Evolutionary conservation across 2,797 vertebrate species (phyloP).

Genomic region (Hydrolagus colliei): DNA sequence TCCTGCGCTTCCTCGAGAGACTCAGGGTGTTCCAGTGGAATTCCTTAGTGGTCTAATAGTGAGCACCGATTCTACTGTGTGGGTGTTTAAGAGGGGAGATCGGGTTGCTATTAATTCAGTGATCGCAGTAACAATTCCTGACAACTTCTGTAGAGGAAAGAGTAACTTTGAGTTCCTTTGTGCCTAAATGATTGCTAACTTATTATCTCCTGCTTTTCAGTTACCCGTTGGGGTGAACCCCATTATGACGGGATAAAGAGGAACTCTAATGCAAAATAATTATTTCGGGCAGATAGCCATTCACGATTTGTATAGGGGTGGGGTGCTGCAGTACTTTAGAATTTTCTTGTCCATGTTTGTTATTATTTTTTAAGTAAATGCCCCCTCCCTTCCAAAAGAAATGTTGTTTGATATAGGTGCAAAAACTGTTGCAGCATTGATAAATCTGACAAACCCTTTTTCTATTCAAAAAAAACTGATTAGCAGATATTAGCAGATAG

Average conservation of each 20-base stretch:
- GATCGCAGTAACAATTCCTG: not conserved
- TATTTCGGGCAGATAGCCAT: not conserved
- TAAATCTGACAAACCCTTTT: not conserved
- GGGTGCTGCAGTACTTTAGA: not conserved
- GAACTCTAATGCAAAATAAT: not conserved
- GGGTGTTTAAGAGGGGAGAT: not conserved
- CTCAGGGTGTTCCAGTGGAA: not conserved
- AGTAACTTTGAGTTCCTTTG: not conserved
- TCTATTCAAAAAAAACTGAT: not conserved
- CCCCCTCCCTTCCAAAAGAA: not conserved
- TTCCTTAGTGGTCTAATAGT: not conserved
- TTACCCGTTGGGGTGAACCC: not conserved
- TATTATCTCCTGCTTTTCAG: not conserved
- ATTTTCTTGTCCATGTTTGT: not conserved
- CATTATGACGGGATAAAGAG: not conserved
- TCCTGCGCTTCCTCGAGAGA: too few species aligned
- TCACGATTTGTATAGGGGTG: not conserved
- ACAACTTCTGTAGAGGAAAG: not conserved
- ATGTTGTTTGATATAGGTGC: not conserved
- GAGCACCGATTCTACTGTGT: not conserved
- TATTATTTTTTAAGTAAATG: not conserved
- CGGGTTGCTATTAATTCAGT: not conserved
- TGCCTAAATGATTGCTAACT: not conserved
- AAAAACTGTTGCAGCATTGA: not conserved
- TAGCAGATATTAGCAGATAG: not conserved